phyloP scores from a whole-genome alignment of 2,113 vertebrate genomes.

The Macroglossus sobrinus region DNA sequence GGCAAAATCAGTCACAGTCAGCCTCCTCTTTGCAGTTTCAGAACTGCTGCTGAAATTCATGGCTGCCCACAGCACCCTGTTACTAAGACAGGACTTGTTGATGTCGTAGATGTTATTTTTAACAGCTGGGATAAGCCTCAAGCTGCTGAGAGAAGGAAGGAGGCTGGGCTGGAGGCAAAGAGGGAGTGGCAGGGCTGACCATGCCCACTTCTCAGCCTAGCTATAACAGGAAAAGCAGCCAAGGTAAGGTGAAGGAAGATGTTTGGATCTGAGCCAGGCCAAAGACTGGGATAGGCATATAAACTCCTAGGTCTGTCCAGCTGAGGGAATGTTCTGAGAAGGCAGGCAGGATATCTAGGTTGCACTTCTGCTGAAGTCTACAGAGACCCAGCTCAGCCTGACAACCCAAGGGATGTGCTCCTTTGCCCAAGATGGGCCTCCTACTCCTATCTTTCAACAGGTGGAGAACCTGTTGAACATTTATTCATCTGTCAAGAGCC shows the following conservation, averaged over 20 bases:
- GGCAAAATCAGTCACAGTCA: neutral
- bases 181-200: neutral
- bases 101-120: neutral
- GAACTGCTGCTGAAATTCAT: neutral
- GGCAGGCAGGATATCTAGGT: neutral
- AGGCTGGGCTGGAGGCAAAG: neutral
- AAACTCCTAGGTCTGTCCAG: neutral
- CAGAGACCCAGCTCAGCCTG: neutral
- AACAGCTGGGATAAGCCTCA: neutral
- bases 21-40: neutral
- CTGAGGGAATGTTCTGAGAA: neutral
- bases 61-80: neutral
- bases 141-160: neutral
- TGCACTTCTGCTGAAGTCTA: neutral
- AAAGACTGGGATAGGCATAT: neutral
- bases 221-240: neutral
- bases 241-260: neutral
- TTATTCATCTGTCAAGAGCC: neutral
- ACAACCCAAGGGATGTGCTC: neutral
- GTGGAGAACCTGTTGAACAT: neutral
- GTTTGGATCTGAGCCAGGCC: slow-evolving; percentile 37
- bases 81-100: neutral
- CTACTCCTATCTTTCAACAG: neutral
- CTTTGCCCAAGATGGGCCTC: neutral
- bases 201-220: neutral